A percentile compares a stretch with the other conserved stretches of the same genome.
These are phyloP conservation scores for Sebastes cheni DNA, from an alignment of 2,797 vertebrate genomes.

Conservation along the genomic window DNA sequence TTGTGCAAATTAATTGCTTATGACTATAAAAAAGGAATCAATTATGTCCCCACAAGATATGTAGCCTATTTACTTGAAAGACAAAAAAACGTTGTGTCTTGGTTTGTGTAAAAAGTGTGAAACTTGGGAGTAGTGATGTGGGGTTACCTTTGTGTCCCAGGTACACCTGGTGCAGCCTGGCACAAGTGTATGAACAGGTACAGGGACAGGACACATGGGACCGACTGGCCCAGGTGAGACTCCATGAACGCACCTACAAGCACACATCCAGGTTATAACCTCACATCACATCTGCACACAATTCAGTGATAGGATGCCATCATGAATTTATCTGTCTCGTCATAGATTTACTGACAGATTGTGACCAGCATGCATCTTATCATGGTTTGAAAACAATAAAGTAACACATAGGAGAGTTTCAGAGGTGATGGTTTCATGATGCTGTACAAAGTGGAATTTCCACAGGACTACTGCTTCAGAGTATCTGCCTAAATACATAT, in stretches of 20 bases:
- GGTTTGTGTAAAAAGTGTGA: not conserved
- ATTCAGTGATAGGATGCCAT: not conserved
- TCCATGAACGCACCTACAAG: conserved; percentile 48
- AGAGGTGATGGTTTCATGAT: not conserved
- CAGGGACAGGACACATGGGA: conserved; percentile 43
- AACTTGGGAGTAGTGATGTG: not conserved
- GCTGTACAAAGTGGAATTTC: not conserved
- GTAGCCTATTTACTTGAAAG: not conserved
- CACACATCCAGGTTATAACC: not conserved
- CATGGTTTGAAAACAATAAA: not conserved
- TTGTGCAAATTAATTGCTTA: not conserved
- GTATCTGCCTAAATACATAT: too few species aligned
- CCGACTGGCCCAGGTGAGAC: conserved; percentile 37
- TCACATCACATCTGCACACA: not conserved
- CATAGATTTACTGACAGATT: not conserved
- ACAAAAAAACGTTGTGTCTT: not conserved
- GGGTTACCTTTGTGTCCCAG: conserved; percentile 59
- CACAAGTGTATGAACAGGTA: conserved; percentile 53
- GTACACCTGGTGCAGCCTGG: conserved; percentile 66
- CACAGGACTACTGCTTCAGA: not conserved
- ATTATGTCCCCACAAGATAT: not conserved
- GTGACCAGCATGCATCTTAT: not conserved
- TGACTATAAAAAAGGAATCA: not conserved
- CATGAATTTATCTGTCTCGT: not conserved
- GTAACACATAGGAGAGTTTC: not conserved